A percentile compares a stretch with the other conserved stretches of the same genome.
Conservation (phyloP, 1,140 invertebrate genomes). For the Trachelipus rathkii region DNA sequence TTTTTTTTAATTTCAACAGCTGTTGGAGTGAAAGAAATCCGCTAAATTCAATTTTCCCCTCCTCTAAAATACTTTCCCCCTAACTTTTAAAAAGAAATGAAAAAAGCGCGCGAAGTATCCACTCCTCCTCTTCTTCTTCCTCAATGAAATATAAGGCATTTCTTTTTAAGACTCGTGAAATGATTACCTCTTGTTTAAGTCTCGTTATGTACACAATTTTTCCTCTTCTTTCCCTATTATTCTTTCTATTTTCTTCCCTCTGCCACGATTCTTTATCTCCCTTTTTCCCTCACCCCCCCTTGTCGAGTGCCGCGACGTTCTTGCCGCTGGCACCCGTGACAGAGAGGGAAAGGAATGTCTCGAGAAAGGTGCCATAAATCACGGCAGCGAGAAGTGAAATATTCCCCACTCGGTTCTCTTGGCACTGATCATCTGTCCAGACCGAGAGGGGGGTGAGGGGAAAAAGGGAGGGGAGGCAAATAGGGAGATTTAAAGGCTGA, state of each 20-base stretch:
- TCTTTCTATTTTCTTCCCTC: background rate
- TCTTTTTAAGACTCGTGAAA: background rate
- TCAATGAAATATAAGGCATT: background rate
- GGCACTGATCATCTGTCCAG: conserved; percentile 16
- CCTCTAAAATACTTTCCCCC: background rate
- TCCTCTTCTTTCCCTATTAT: background rate
- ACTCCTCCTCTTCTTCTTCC: background rate
- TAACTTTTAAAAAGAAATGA: background rate
- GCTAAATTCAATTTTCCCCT: background rate
- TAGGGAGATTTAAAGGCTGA: background rate
- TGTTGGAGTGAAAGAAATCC: too few relatives aligned
- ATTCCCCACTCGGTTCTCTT: background rate
- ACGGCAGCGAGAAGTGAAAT: background rate
- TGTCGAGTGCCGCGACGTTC: background rate
- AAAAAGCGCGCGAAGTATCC: too few relatives aligned
- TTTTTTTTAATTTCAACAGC: too few relatives aligned
- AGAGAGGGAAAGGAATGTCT: conserved; percentile 21
- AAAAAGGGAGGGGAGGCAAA: background rate
- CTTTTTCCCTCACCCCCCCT: background rate
- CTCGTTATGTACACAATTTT: conserved; percentile 5
- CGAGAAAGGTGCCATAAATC: conserved; percentile 6
- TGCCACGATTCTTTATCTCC: background rate
- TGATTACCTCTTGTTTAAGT: conserved; percentile 3
- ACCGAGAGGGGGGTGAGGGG: background rate
- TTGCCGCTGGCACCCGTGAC: background rate